phyloP scores from a whole-genome alignment of 2,797 vertebrate species.

The Etheostoma perlongum region DNA sequence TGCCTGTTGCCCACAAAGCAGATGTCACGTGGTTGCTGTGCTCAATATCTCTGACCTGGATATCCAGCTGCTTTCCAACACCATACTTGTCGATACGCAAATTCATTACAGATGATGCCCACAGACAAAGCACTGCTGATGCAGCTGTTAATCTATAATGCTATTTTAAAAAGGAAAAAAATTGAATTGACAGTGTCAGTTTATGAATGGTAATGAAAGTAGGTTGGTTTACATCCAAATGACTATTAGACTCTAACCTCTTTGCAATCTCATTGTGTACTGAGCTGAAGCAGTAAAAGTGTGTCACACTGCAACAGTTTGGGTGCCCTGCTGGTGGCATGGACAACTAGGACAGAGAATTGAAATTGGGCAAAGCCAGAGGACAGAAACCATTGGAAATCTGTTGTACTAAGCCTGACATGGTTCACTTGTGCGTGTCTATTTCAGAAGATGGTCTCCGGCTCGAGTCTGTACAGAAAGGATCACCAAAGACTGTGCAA shows the following conservation, averaged over 20 bases:
- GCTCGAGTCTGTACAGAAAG: slow-evolving; percentile 72
- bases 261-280: slow-evolving; percentile 53
- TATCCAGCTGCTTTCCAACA: slow-evolving; percentile 71
- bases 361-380: slow-evolving; percentile 67
- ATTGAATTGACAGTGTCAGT: slow-evolving; percentile 51
- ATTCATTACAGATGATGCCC: slow-evolving; percentile 75
- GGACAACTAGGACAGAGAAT: slow-evolving; percentile 73
- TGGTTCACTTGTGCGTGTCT: slow-evolving; percentile 82
- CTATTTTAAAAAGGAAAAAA: slow-evolving; percentile 60
- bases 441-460: slow-evolving; percentile 75
- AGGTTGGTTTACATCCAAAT: slow-evolving; percentile 57
- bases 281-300: slow-evolving; percentile 58
- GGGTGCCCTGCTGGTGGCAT: slow-evolving; percentile 48
- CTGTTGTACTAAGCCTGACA: slow-evolving; percentile 68
- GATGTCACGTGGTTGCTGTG: slow-evolving; percentile 75
- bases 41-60: slow-evolving; percentile 88
- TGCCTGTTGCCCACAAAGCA: slow-evolving; percentile 80
- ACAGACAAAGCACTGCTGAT: slow-evolving; percentile 51
- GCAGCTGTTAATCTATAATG: slow-evolving; percentile 66
- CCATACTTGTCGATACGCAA: slow-evolving; percentile 75
- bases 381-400: slow-evolving; percentile 72
- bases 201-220: slow-evolving; percentile 57
- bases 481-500: slow-evolving; percentile 48
- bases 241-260: slow-evolving; percentile 43
- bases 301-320: slow-evolving; percentile 68